phyloP scores from a whole-genome alignment of 2,113 vertebrate species.

The Agelaius tricolor region DNA sequence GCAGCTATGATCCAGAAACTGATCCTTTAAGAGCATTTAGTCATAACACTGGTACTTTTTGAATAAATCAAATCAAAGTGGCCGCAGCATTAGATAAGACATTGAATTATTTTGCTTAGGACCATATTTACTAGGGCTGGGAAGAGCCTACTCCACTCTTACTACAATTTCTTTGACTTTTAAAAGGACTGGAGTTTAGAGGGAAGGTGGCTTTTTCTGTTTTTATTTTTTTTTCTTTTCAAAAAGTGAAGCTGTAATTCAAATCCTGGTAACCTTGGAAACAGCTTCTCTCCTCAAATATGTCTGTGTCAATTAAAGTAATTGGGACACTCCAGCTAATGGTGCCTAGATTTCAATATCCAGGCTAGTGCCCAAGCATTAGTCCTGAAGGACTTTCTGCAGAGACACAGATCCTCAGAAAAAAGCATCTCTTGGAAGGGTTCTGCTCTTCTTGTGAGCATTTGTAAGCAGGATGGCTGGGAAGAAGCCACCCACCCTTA shows the following conservation, averaged over 20 bases:
- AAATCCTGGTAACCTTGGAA: slow-evolving; percentile 49
- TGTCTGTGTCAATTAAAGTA: slow-evolving; percentile 52
- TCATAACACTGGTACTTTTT: not conserved
- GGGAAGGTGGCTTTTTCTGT: not conserved
- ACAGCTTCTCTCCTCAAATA: slow-evolving; percentile 39
- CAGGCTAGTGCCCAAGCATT: not conserved
- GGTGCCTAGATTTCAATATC: slow-evolving; percentile 26
- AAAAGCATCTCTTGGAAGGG: not conserved
- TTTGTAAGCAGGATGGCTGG: not conserved
- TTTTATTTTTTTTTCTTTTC: not conserved
- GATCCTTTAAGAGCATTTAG: not conserved
- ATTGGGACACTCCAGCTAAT: slow-evolving; percentile 57
- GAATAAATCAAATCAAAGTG: slow-evolving; percentile 1
- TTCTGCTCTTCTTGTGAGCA: not conserved
- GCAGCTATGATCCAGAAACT: not conserved
- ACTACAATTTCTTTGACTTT: not conserved
- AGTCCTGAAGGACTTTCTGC: not conserved
- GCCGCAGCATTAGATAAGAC: not conserved
- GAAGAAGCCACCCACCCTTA: not conserved
- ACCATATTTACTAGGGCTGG: not conserved
- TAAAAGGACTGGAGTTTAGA: not conserved
- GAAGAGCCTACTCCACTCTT: not conserved
- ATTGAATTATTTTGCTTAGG: not conserved
- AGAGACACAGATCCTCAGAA: not conserved
- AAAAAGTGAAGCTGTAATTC: slow-evolving; percentile 9